Base-by-base conservation (phyloP, 2,113 vertebrate genomes). In the Phyllopteryx taeniolatus region DNA sequence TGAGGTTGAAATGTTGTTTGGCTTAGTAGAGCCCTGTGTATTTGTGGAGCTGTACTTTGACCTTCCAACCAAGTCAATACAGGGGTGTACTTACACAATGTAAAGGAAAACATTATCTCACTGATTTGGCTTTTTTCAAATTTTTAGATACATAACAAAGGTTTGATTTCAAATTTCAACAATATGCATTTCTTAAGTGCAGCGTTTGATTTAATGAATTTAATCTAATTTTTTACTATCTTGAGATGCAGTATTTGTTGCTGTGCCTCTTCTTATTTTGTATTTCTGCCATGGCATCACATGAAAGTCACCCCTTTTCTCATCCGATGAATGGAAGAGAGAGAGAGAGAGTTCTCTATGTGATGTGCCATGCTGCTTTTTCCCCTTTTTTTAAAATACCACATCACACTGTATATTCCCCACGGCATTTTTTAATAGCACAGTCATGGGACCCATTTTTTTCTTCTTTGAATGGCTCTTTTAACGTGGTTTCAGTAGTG, bases 371-470 rank as follows among this genome's bases (percentile, higher is more conserved):
- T 19, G 7, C 9, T 54, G 13, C n/a, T 8, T 14, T 15, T 15
- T 15, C 46, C 12, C 4, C 46, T 15, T 47, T 15, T 88, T 77
- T 84, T 73, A 68, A 44, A 22, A 27, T 44, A 71, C 57, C 70
- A 67, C 66, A 43, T 60, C 79, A 79, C 82, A 85, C 77, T 78
- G 79, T 64, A 83, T 83, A 78, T 78, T 51, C 43, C 67, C 78
- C 71, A 78, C 77, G 77, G 67, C 49, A 33, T 74, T 85, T 84
- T 49, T 79, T 79, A 83, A 84, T 77, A 64, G 71, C 66, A 60
- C 68, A 79, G 79, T 88, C 82, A 85, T 85, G 75, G 67, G 85
- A 83, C 72, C n/a, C 39, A n/a, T 47, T 71, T 67, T 78, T 82
- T 73, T 81, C 75, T 81, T 68, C 22, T 46, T 67, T 47, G 27